A percentile compares a stretch with the other conserved stretches of the same genome.
These are phyloP conservation scores for Parelbella ahira DNA, from an alignment of 2,888 invertebrate species.

Conservation along the genomic window DNA sequence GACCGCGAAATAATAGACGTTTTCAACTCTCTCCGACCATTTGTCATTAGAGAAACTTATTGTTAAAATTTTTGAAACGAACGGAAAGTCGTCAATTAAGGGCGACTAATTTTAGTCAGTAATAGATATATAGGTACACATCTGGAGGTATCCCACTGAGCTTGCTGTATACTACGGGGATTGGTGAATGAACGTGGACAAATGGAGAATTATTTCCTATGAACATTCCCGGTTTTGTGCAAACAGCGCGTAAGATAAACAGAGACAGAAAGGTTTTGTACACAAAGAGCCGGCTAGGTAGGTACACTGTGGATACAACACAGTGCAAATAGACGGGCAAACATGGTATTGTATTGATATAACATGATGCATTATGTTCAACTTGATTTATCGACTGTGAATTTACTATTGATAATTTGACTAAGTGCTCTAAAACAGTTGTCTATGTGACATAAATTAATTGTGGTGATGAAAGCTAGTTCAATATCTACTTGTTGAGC, in stretches of 20 bases:
- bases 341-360: conserved; percentile 47
- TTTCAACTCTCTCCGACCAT: conserved; percentile 46
- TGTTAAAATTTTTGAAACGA: conserved; percentile 25
- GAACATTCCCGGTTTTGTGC: conserved; percentile 56
- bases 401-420: no score
- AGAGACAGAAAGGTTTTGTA: conserved; percentile 49
- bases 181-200: conserved; percentile 66
- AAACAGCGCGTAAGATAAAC: conserved; percentile 56
- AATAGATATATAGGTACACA: conserved; percentile 42
- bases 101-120: conserved; percentile 42
- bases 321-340: conserved; percentile 46
- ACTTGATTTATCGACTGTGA: conserved; percentile 25
- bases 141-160: conserved; percentile 44
- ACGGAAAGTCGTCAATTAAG: conserved; percentile 32
- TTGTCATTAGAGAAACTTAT: conserved; percentile 24
- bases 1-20: conserved; percentile 47
- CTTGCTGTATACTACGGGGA: conserved; percentile 39
- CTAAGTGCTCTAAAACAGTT: no score
- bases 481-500: no score
- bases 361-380: conserved; percentile 32
- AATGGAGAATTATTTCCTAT: conserved; percentile 64
- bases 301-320: conserved; percentile 45
- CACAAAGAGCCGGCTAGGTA: conserved; percentile 46
- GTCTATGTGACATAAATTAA: no score
- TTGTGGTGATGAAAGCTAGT: no score